Conservation (phyloP, 2,797 vertebrate genomes). For the Sebastes reedi region DNA sequence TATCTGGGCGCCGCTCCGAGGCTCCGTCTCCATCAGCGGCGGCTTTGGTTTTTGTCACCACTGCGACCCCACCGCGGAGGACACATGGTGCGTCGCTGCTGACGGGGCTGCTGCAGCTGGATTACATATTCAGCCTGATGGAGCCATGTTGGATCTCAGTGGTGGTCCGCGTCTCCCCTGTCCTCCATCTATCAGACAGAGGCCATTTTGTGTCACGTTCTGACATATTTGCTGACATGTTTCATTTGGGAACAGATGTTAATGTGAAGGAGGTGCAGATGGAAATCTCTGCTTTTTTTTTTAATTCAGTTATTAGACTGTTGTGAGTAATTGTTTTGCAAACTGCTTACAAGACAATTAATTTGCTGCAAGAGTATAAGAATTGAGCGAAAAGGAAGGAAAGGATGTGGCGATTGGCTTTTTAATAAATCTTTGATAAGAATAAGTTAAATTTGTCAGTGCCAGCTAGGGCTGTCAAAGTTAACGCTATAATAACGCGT, state of each 20-base stretch:
- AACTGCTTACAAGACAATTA: conserved; percentile 62
- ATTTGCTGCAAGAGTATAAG: conserved; percentile 51
- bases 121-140: conserved; percentile 69
- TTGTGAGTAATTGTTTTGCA: conserved; percentile 67
- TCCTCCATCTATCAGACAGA: conserved; percentile 81
- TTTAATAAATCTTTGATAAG: not conserved
- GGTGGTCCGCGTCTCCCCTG: conserved; percentile 76
- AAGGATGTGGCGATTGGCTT: not conserved
- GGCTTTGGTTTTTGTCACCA: conserved; percentile 70
- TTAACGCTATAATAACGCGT: too few relatives aligned
- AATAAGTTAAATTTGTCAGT: not conserved
- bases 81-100: conserved; percentile 70
- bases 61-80: conserved; percentile 65
- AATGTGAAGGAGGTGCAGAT: conserved; percentile 70
- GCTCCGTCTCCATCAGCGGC: conserved; percentile 82
- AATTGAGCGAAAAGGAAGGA: not conserved
- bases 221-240: conserved; percentile 79
- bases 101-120: conserved; percentile 77
- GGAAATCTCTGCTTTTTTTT: conserved; percentile 64
- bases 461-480: too few relatives aligned
- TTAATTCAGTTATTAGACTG: conserved; percentile 61
- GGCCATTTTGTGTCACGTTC: conserved; percentile 78
- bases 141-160: conserved; percentile 85
- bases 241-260: conserved; percentile 79
- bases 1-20: conserved; percentile 82